These are phyloP conservation scores for Lepus timidus DNA, from an alignment of 2,113 vertebrate genomes.

Conservation along the genomic window DNA sequence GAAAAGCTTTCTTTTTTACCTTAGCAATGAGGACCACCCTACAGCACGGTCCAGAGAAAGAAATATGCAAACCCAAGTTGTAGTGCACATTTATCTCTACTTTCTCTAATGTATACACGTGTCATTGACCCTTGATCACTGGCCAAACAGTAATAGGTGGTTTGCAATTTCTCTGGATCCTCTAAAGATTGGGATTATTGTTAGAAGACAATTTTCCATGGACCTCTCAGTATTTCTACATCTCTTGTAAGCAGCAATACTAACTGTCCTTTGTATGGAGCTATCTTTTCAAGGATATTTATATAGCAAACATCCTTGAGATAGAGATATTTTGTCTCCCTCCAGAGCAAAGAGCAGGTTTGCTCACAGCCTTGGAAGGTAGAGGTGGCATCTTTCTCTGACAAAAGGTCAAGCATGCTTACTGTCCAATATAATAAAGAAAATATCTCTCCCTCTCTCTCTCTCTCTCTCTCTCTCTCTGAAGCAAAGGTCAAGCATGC, in stretches of 20 bases:
- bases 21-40: neutral
- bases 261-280: conserved; percentile 9
- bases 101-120: neutral
- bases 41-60: neutral
- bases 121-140: neutral
- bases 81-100: neutral
- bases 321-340: neutral
- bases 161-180: conserved; percentile 18
- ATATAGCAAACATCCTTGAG: conserved; percentile 49
- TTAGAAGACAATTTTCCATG: neutral
- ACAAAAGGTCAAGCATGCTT: neutral
- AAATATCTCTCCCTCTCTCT: neutral
- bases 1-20: neutral
- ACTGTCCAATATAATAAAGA: conserved; percentile 17
- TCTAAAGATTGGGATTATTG: neutral
- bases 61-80: neutral
- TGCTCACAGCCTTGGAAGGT: neutral
- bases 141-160: conserved; percentile 11
- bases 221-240: conserved; percentile 33
- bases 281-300: conserved; percentile 48
- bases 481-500: conserved; percentile 27
- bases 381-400: neutral
- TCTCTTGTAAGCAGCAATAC: conserved; percentile 15
- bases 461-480: neutral
- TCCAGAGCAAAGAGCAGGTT: conserved; percentile 7